Percentiles rank a stretch among this genome's conserved stretches.
These are phyloP conservation scores for Pelodytes ibericus DNA, from an alignment of 2,797 vertebrate genomes.

Conservation along the genomic window DNA sequence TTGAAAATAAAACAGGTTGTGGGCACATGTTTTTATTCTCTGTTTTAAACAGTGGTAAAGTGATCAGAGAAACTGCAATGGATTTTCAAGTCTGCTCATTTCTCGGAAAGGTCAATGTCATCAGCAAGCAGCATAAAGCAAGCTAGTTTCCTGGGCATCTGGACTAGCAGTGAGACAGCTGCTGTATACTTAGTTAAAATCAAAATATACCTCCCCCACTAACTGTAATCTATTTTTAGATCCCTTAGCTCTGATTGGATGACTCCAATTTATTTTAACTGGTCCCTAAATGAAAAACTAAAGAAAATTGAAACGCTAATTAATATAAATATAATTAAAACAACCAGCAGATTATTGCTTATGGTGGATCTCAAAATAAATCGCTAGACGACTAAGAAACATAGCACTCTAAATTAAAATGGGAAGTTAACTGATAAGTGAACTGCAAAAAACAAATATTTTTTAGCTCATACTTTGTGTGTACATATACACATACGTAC, in stretches of 20 bases:
- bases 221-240: background rate
- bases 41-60: too few species aligned
- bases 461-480: too few species aligned
- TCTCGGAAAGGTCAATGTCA: conserved; percentile 3
- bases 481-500: too few species aligned
- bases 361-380: too few species aligned
- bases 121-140: background rate
- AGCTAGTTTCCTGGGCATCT: background rate
- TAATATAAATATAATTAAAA: background rate
- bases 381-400: too few species aligned
- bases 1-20: too few species aligned
- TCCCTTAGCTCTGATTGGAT: background rate
- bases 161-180: background rate
- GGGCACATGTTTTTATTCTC: too few species aligned
- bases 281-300: background rate
- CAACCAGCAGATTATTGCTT: too few species aligned
- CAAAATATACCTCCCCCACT: background rate
- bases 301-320: background rate
- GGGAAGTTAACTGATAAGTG: too few species aligned
- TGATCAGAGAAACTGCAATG: background rate
- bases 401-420: too few species aligned
- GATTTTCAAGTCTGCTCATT: background rate
- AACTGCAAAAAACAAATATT: too few species aligned
- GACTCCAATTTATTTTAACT: background rate
- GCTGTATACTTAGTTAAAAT: background rate